Evolutionary conservation across 2,888 invertebrate genomes (phyloP).

Genomic region (Rotaria socialis): DNA sequence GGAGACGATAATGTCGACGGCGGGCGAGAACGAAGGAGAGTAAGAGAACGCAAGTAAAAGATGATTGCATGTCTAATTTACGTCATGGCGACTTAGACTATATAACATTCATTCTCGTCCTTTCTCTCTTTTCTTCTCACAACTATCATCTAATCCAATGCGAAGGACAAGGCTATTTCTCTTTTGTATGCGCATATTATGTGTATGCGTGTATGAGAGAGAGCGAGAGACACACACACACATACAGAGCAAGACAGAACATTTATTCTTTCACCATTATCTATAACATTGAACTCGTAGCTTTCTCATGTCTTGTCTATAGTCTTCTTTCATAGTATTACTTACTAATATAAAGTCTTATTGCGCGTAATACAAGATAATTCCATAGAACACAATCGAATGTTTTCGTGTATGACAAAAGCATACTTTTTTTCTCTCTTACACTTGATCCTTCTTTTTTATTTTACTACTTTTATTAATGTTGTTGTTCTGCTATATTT

Average conservation of each 20-base stretch:
- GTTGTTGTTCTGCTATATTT: not conserved
- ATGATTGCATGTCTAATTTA: constrained; percentile 37
- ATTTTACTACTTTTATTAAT: not conserved
- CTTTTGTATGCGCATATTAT: not conserved
- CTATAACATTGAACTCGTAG: not conserved
- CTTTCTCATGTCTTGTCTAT: not conserved
- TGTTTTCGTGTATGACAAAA: not conserved
- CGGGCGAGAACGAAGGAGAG: not conserved
- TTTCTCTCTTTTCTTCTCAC: not conserved
- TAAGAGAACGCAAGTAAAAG: constrained; percentile 17
- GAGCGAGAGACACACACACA: no score
- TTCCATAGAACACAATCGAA: not conserved
- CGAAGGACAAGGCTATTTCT: constrained; percentile 36
- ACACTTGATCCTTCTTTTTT: not conserved
- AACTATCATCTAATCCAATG: constrained; percentile 27
- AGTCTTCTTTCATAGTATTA: not conserved
- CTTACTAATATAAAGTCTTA: not conserved
- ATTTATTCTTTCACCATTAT: not conserved
- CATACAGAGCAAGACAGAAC: not conserved
- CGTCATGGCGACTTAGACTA: constrained; percentile 29
- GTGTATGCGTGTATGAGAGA: not conserved
- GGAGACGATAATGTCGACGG: not conserved
- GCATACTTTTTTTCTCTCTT: not conserved
- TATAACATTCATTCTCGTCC: constrained; percentile 20
- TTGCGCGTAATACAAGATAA: not conserved